Evolutionary conservation across 1,140 invertebrate species (phyloP), one percentile per base, ranked within the genome.

Genomic region (Polypedilum vanderplanki): DNA sequence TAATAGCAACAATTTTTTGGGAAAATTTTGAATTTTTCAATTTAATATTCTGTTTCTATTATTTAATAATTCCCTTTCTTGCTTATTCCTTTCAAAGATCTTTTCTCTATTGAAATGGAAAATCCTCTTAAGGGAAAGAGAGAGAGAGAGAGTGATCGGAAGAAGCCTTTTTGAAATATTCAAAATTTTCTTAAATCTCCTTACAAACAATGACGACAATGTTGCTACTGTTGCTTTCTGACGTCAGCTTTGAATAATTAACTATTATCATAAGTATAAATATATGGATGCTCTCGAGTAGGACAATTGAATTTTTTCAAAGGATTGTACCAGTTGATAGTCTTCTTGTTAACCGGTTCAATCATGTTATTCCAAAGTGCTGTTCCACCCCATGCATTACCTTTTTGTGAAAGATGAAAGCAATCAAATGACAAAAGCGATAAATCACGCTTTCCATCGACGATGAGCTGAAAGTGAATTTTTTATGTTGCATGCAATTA

Each of bases 381-480:
- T 75, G 74, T 75, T 4, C 74, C 74, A 40, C 20, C 74, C 74
- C 74, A 80, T 73, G 86, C 84, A 76, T 89, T 87, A 1, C 87
- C 87, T 78, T 87, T 87, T 77, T 87, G 84, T 22, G 86, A 88
- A 77, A 87, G 87, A 80, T 90, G 88, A 78, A 90, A 90, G 80
- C 88, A 89, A 76, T 89, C 88, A 20, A 87, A 85, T 4, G 88
- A 86, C 64, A 89, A 86, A 76, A 85, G 88, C 1, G 84, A 84
- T 74, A 86, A 83, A 78, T 89, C 87, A 17, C 85, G 82, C 5
- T 80, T 80, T 80, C 80, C 80, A 10, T 79, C 77, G 18, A 87
- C 17, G 84, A 75, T 79, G 84, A 76, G 20, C 75, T 76, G 33
- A 74, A 74, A 40, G 15, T 40, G 15, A 74, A 8, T 40, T n/a